Base-by-base conservation (phyloP, 2,113 vertebrate genomes). In the Apistogramma diplotaenia region DNA sequence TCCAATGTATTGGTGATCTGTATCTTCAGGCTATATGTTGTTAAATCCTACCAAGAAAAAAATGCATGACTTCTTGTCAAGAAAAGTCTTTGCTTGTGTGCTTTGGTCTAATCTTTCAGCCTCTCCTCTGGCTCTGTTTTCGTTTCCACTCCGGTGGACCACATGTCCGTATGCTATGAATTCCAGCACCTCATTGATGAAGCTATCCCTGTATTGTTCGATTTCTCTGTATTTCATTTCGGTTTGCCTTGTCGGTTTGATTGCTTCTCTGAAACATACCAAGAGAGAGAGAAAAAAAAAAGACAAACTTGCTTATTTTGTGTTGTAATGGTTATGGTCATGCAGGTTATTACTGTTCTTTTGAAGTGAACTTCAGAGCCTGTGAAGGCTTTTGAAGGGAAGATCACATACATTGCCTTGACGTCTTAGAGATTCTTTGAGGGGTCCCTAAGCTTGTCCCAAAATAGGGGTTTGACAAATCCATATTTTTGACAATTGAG, bases 401-500 rank as follows among this genome's bases (percentile, higher is more conserved):
- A 94, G 93, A 91, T 97, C 96, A 96, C 95, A 93, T 95, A 95
- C 96, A 96, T 98, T 97, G 97, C 98, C 97, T 98, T 98, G 97
- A 98, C 97, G 96, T 97, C 95, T 96, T 96, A 93, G 93, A 95
- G 93, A 94, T 96, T 96, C 96, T 97, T 95, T 95, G 94, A 96
- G 94, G 94, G 94, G 96, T 96, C 96, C 96, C 96, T 94, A 96
- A 96, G 96, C 96, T 96, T 96, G 96, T 97, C 96, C 97, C 95
- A 96, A 96, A 94, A 92, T 93, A 93, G 96, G 96, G 96, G 97
- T 97, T 96, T 97, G 97, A 97, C 97, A 98, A 97, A 96, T 96
- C 96, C 96, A 97, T 98, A 97, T 97, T 98, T 96, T 98, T 98
- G 97, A 97, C 96, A 97, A 96, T 96, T 91, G 95, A 97, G 96